Evolutionary conservation across 2,888 invertebrate species (phyloP).

Genomic region (Brenthis ino): DNA sequence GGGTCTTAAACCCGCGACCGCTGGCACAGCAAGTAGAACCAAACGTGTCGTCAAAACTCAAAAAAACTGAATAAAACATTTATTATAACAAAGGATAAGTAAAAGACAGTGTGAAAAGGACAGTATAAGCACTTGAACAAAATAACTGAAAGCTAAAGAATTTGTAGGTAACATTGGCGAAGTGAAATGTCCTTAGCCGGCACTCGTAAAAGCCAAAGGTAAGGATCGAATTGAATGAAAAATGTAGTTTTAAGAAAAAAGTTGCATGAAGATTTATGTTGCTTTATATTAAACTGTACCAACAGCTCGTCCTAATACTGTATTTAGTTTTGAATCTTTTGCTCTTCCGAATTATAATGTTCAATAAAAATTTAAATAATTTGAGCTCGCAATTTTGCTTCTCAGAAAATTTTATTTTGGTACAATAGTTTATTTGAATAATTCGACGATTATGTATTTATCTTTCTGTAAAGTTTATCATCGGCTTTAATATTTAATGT

Average conservation of each 20-base stretch:
- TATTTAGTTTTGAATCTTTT: constrained; percentile 12
- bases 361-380: constrained; percentile 5
- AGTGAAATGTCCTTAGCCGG: no score
- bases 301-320: background rate
- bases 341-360: constrained; percentile 1
- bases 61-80: no score
- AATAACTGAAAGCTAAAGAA: no score
- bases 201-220: no score
- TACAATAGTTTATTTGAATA: background rate
- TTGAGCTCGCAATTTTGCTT: constrained; percentile 1
- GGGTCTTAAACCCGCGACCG: no score
- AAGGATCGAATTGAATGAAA: no score
- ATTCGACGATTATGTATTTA: background rate
- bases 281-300: background rate
- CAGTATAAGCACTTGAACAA: no score
- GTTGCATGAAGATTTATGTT: background rate
- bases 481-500: background rate
- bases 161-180: no score
- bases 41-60: no score
- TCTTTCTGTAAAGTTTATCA: background rate
- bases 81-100: no score
- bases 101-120: no score
- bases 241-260: background rate
- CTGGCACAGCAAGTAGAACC: no score
- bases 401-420: constrained; percentile 2